phyloP scores from a whole-genome alignment of 2,888 invertebrate species.

The Microctonus brassicae region DNA sequence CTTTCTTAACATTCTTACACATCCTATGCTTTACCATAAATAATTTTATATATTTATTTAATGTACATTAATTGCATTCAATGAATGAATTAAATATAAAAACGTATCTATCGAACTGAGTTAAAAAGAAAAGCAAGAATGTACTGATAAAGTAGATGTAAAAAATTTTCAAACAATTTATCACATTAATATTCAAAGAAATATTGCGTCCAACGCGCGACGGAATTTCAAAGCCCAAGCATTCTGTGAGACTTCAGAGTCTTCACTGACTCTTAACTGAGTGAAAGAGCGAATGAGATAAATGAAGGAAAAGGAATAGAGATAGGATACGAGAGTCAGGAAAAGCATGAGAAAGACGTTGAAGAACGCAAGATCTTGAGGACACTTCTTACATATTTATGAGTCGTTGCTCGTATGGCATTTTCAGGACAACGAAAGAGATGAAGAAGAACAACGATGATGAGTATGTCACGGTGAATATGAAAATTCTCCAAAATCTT shows the following conservation, averaged over 20 bases:
- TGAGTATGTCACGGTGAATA: background rate
- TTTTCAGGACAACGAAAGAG: conserved; percentile 35
- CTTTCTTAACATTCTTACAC: too few species aligned
- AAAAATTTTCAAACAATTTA: background rate
- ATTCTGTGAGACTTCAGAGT: conserved; percentile 42
- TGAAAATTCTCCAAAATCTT: conserved; percentile 32
- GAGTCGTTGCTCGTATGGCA: conserved; percentile 42
- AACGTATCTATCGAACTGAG: background rate
- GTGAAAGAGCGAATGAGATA: conserved; percentile 7
- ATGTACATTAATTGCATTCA: too few species aligned
- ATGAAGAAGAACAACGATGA: conserved; percentile 1
- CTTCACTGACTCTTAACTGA: conserved; percentile 27
- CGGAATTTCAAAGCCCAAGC: conserved; percentile 34
- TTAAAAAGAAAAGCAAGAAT: conserved; percentile 8
- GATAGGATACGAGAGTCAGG: background rate
- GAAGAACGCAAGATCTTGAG: conserved; percentile 29
- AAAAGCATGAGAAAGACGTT: conserved; percentile 18
- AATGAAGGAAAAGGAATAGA: too few species aligned
- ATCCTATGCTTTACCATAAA: too few species aligned
- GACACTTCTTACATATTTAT: conserved; percentile 49
- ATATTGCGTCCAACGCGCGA: background rate
- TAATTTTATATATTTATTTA: too few species aligned
- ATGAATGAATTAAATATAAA: background rate
- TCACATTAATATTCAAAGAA: background rate
- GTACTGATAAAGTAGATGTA: background rate